phyloP scores from a whole-genome alignment of 1,140 invertebrate genomes.

The Bombyx mori region ASM3026992v2 NC_085129.1:21138501-21139000 shows the following conservation, averaged over 20 bases:
- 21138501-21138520: slow-evolving; percentile 43
- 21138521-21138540: slow-evolving; percentile 59
- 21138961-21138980: slow-evolving; percentile 57
- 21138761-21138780: slow-evolving; percentile 60
- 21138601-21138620: slow-evolving; percentile 42
- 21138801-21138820: slow-evolving; percentile 35
- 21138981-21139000: slow-evolving; percentile 61
- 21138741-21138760: slow-evolving; percentile 54
- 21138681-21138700: slow-evolving; percentile 61
- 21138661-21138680: slow-evolving; percentile 32
- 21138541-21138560: slow-evolving; percentile 54
- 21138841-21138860: slow-evolving; percentile 43
- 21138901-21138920: slow-evolving; percentile 41
- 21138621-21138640: slow-evolving; percentile 50
- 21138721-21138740: slow-evolving; percentile 46
- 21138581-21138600: slow-evolving; percentile 62
- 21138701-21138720: slow-evolving; percentile 44
- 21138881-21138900: slow-evolving; percentile 34
- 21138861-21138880: slow-evolving; percentile 29
- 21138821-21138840: slow-evolving; percentile 35
- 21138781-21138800: slow-evolving; percentile 66
- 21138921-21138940: slow-evolving; percentile 47
- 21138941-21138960: slow-evolving; percentile 57
- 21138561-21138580: slow-evolving; percentile 41
- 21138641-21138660: slow-evolving; percentile 48